Evolutionary conservation across 2,797 vertebrate genomes (phyloP).

Genomic region (Columba guinea): DNA sequence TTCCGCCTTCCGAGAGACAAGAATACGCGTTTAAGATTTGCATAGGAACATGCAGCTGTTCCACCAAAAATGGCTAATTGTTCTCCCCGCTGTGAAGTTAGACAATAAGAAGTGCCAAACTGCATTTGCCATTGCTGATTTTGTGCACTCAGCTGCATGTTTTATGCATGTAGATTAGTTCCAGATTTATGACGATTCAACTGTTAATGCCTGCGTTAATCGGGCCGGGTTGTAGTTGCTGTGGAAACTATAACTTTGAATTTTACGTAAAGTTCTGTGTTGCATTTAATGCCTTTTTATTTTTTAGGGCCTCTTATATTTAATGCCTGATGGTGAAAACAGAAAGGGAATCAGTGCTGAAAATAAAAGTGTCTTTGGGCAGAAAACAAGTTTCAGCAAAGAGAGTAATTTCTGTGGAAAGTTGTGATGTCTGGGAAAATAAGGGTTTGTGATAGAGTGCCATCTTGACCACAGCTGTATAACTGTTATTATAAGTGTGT

Average conservation of each 20-base stretch:
- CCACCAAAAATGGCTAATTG: constrained; percentile 69
- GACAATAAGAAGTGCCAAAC: constrained; percentile 69
- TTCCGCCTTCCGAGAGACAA: constrained; percentile 4
- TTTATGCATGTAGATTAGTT: constrained; percentile 70
- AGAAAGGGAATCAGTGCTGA: accelerated
- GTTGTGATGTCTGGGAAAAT: constrained; percentile 40
- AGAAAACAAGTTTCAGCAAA: constrained; percentile 3
- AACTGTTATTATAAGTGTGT: constrained; percentile 46
- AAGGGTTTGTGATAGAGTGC: constrained; percentile 13
- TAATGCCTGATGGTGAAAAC: not conserved
- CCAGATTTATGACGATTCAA: constrained; percentile 51
- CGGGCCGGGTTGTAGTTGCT: constrained; percentile 48
- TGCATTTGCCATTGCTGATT: constrained; percentile 65
- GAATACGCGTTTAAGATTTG: constrained; percentile 63
- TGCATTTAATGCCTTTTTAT: not conserved
- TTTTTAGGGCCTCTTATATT: not conserved
- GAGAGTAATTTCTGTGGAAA: constrained; percentile 6
- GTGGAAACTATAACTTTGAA: constrained; percentile 32
- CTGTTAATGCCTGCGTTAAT: constrained; percentile 33
- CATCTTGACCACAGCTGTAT: constrained; percentile 33
- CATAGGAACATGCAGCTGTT: constrained; percentile 70
- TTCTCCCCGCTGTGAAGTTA: constrained; percentile 58
- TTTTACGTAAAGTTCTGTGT: constrained; percentile 21
- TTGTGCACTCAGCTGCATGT: constrained; percentile 65
- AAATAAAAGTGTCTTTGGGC: not conserved